Percentiles rank a stretch among this genome's conserved stretches.
These are phyloP conservation scores for Zelostemma sp. DNA, from an alignment of 1,140 invertebrate genomes.

Conservation along the genomic window DNA sequence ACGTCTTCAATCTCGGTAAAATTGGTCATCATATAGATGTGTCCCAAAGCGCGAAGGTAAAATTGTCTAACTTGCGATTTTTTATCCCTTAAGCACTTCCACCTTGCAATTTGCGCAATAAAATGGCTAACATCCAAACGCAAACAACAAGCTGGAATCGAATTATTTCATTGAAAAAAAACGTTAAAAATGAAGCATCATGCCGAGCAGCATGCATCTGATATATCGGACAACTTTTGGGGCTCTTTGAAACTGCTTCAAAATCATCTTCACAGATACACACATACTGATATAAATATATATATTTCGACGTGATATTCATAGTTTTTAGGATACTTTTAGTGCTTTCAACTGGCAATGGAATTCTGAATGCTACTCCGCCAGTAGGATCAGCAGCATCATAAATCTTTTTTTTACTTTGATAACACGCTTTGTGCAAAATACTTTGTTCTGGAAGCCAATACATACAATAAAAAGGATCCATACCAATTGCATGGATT, in stretches of 20 bases:
- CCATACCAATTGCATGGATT: constrained; percentile 15
- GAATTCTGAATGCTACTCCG: constrained; percentile 15
- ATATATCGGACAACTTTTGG: constrained; percentile 11
- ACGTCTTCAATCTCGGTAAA: constrained; percentile 14
- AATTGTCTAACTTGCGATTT: constrained; percentile 21
- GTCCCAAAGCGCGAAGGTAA: constrained; percentile 20
- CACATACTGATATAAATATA: constrained; percentile 26
- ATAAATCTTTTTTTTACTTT: constrained; percentile 1
- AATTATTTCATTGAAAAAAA: constrained; percentile 17
- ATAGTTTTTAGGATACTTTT: neutral
- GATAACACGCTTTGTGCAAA: neutral
- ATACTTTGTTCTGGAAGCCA: constrained; percentile 14
- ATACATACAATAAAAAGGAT: constrained; percentile 30
- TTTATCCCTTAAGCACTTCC: constrained; percentile 24
- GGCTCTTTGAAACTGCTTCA: neutral
- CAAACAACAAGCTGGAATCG: constrained; percentile 13
- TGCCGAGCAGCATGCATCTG: constrained; percentile 26
- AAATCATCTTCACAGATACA: neutral
- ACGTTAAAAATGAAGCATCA: constrained; percentile 21
- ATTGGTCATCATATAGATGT: constrained; percentile 20
- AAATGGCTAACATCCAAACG: constrained; percentile 30
- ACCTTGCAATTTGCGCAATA: constrained; percentile 21
- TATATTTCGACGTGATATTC: constrained; percentile 10
- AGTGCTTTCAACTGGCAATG: neutral
- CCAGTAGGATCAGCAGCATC: constrained; percentile 25